Base-by-base conservation (phyloP, 2,888 invertebrate genomes). In the Apamea monoglypha region DNA sequence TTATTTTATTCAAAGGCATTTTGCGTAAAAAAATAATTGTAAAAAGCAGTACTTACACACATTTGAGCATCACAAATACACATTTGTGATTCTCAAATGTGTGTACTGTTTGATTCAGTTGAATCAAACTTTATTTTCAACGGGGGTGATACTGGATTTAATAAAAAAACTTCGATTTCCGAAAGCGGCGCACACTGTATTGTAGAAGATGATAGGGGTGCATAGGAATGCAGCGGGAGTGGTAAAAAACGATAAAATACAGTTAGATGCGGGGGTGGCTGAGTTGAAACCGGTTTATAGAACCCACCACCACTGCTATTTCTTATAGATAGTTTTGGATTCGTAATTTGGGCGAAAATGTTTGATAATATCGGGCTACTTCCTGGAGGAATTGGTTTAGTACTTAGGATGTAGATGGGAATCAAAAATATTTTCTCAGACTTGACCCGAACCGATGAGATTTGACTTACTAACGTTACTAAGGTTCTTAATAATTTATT, bases 241-340 rank as follows among this genome's bases (percentile, higher is more conserved):
- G 78, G 90, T 93, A 95, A 93, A 94, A 95, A 96, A 95, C 95
- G 93, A 94, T 94, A 93, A 92, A 94, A 94, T 95, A 96, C 96
- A 95, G 96, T 96, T 96, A 96, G 90, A 86, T 89, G 91, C 92
- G 93, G 93, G 94, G 94, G 94, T 93, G 93, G 94, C 80, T 69
- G 74, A 78, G 80, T 86, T 44, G 76, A 18, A 93, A 95, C 95
- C 95, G 95, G 95, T 95, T 94, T 87, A 70, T 80, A 81, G 83
- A 74, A 75, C 75, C 68, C 74, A 74, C 85, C 90, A 91, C 92
- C 94, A 93, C 93, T 94, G 94, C 93, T 94, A 93, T 92, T 92
- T 91, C 53, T 71, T 80, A 74, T 56, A 63, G 40, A 70, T 74
- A 56, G 67, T 79, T 78, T 59, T 32, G n/a, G 25, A 66, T 70